These are phyloP conservation scores for Mus spicilegus DNA, from an alignment of 2,113 vertebrate species.

Conservation along the genomic window DNA sequence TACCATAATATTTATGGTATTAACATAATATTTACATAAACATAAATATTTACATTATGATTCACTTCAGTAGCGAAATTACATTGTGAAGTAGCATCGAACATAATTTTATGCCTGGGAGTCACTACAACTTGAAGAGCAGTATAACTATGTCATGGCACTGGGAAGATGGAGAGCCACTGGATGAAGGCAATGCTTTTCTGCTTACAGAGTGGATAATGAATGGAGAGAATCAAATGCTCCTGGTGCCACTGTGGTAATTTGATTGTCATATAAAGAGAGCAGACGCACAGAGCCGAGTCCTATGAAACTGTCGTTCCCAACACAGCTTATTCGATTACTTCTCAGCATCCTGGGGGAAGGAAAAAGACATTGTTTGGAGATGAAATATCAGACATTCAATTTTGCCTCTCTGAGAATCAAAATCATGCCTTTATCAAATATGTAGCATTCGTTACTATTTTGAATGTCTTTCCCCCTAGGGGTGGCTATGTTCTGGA, in stretches of 20 bases:
- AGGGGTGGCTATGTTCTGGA: neutral
- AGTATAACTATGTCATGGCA: neutral
- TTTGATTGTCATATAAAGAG: conserved; percentile 98
- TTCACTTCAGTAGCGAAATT: neutral
- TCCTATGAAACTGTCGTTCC: conserved; percentile 96
- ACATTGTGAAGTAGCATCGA: neutral
- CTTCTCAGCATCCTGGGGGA: conserved; percentile 95
- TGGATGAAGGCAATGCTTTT: accelerated
- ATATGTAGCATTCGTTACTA: neutral
- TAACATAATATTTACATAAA: too few species aligned
- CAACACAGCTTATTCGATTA: conserved; percentile 97
- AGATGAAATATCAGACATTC: conserved; percentile 16
- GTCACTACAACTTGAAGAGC: neutral
- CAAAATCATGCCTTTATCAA: neutral
- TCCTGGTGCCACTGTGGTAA: conserved; percentile 95
- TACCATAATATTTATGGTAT: too few species aligned
- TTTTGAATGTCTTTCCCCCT: neutral
- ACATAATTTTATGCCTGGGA: neutral
- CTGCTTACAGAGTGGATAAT: conserved; percentile 95
- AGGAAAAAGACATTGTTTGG: conserved; percentile 44
- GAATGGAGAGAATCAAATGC: conserved; percentile 98
- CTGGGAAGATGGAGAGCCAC: neutral
- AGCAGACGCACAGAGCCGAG: conserved; percentile 97
- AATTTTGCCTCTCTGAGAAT: conserved; percentile 26
- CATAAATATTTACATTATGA: neutral